These are phyloP conservation scores for Pseudomugil tenellus DNA, from an alignment of 2,797 vertebrate genomes.

Conservation along the genomic window DNA sequence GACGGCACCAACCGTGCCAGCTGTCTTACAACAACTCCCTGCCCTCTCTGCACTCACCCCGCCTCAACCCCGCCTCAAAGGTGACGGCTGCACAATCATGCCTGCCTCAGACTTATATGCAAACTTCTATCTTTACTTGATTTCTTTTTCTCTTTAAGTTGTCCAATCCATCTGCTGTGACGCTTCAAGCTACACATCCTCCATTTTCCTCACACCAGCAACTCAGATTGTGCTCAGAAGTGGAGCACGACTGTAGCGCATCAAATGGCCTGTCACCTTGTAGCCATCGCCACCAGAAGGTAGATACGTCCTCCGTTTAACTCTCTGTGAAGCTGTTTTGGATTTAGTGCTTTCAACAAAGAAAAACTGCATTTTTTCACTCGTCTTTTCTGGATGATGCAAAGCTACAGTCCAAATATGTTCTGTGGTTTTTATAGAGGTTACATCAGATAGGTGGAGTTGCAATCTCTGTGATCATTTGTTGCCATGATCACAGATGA, in stretches of 20 bases:
- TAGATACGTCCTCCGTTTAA: constrained; percentile 34
- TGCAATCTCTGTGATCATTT: constrained; percentile 11
- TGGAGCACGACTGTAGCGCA: constrained; percentile 22
- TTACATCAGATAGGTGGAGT: neutral
- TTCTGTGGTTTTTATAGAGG: neutral
- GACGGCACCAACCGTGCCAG: constrained; percentile 71
- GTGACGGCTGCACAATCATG: constrained; percentile 15
- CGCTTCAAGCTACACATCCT: constrained; percentile 36
- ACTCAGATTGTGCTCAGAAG: constrained; percentile 45
- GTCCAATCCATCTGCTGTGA: constrained; percentile 47
- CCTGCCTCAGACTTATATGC: neutral
- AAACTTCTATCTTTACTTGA: neutral
- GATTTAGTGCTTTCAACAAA: no score
- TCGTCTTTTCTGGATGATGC: neutral
- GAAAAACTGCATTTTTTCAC: neutral
- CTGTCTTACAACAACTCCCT: constrained; percentile 83
- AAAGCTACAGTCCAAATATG: neutral
- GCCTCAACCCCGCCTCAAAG: constrained; percentile 50
- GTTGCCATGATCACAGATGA: constrained; percentile 41
- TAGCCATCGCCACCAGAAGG: constrained; percentile 69
- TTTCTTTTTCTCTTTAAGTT: constrained; percentile 31
- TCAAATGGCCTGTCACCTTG: constrained; percentile 64
- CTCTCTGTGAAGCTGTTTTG: neutral
- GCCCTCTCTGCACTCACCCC: constrained; percentile 82
- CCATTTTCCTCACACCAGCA: constrained; percentile 57